Conservation (phyloP, 2,113 vertebrate genomes). For the Embiotoca jacksoni region DNA sequence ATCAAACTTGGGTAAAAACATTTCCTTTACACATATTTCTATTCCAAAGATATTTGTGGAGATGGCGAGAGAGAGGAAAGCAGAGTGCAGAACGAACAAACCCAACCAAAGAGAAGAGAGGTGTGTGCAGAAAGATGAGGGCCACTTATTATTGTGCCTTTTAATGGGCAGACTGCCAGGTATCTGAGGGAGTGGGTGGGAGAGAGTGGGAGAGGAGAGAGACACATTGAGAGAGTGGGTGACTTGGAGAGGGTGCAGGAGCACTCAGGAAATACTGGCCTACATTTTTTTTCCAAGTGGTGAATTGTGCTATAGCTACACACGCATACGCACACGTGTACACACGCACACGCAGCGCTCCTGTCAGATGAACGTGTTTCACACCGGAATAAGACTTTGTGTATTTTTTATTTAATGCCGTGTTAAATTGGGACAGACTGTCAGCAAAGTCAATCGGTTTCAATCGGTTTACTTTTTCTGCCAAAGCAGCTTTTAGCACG, state of each 20-base stretch:
- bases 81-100: not conserved
- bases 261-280: conserved; percentile 28
- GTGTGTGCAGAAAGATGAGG: no score
- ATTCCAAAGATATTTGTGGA: not conserved
- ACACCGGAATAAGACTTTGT: no score
- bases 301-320: conserved; percentile 5
- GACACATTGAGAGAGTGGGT: no score
- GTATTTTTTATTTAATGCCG: no score
- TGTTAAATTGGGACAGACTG: no score
- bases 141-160: conserved; percentile 2
- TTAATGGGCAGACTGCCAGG: not conserved
- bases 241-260: not conserved
- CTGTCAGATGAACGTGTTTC: not conserved
- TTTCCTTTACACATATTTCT: not conserved
- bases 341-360: not conserved
- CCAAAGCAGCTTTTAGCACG: not conserved
- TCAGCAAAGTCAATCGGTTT: not conserved
- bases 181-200: not conserved
- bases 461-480: not conserved
- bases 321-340: not conserved
- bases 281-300: conserved; percentile 27
- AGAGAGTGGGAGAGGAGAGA: not conserved
- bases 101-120: no score
- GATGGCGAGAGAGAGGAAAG: no score
- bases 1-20: no score